Evolutionary conservation across 2,113 vertebrate species (phyloP), one percentile per base, ranked within the genome.

Genomic region (Leucopsar rothschildi): DNA sequence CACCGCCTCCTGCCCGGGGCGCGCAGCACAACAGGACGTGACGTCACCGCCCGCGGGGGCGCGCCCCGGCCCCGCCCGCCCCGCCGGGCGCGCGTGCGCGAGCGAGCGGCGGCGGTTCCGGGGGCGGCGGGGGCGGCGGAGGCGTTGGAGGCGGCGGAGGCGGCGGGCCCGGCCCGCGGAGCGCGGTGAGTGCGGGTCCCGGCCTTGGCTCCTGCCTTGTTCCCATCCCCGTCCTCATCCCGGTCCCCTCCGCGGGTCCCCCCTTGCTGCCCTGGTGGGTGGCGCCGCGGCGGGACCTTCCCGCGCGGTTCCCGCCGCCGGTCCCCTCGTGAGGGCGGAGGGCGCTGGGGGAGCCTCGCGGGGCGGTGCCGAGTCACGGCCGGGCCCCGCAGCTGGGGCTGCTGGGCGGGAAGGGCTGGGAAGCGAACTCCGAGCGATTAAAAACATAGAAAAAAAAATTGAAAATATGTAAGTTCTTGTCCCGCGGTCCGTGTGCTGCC

Each of bases 401-500:
- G 55, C 44, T 5, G 27, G 33, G 81, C 27, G 59, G 59, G 40
- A 47, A n/a, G n/a, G 59, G 28, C 50, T 28, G 70, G 8, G 82
- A 24, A 39, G 47, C 28, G n/a, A 55, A 3, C 19, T 24, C 4
- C 3, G 39, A 19, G 28, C 23, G 40, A 24, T 29, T 55, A 4
- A 39, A 63, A 63, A 25, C 0, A 4, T 0, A 7, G 6, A 50
- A 24, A 10, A 5, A 1, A 9, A 29, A 61, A 13, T 9, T 0
- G 0, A 25, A 40, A 14, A 2, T 2, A 0, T 1, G 0, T 2
- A 10, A 66, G 69, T 16, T 5, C 0, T 3, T 7, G 59, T 33
- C 31, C 18, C 15, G 45, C 29, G 52, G 61, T 9, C 42, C 44
- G 4, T 31, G 52, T 21, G 81, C 81, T 27, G 68, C 33, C 81